These are phyloP conservation scores for Hemitrygon akajei DNA, from an alignment of 2,797 vertebrate genomes.

Conservation along the genomic window DNA sequence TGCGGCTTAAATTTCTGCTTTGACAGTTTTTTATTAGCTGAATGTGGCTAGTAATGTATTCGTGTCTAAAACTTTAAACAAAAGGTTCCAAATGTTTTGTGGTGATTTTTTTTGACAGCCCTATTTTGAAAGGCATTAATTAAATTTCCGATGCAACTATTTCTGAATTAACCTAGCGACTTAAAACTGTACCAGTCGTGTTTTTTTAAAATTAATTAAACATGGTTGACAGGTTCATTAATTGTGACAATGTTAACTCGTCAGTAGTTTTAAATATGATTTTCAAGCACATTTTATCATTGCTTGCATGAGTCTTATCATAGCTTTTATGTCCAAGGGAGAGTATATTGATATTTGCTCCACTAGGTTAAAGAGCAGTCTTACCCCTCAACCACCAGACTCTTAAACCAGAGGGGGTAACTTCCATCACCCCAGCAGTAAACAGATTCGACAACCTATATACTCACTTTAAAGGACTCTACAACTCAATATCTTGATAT, in stretches of 20 bases:
- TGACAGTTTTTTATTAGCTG: constrained; percentile 20
- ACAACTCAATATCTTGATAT: no score
- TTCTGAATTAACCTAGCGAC: constrained; percentile 29
- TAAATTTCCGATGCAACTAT: constrained; percentile 33
- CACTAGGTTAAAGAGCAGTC: no score
- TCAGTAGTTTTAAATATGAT: constrained; percentile 26
- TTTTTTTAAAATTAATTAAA: constrained; percentile 33
- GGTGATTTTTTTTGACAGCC: constrained; percentile 24
- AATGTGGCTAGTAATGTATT: constrained; percentile 8
- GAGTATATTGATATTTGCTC: not conserved
- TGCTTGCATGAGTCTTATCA: not conserved
- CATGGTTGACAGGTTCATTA: constrained; percentile 34
- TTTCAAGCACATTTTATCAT: constrained; percentile 10
- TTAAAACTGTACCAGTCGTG: constrained; percentile 4
- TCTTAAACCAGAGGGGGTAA: no score
- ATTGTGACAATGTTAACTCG: constrained; percentile 27
- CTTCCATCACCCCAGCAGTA: no score
- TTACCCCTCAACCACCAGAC: no score
- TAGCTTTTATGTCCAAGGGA: not conserved
- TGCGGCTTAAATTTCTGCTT: not conserved
- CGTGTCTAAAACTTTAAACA: constrained; percentile 31
- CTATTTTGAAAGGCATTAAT: constrained; percentile 37
- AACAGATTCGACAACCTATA: no score
- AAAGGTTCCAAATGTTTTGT: constrained; percentile 27
- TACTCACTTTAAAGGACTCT: no score